These are phyloP conservation scores for Mus caroli DNA, from an alignment of 2,797 vertebrate genomes.

Conservation along the genomic window DNA sequence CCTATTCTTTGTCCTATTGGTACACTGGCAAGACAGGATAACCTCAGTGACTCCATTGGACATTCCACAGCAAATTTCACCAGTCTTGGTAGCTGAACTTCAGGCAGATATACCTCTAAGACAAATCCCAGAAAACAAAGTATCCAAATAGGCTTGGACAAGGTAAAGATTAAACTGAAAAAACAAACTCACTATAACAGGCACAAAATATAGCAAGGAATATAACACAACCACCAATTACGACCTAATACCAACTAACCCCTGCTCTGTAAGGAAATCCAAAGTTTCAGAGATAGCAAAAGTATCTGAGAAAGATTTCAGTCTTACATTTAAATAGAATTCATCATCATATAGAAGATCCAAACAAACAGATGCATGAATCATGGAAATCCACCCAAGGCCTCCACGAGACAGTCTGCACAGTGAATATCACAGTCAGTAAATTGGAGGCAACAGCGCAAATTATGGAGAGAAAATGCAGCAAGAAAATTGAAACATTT, in stretches of 20 bases:
- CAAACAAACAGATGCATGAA: background rate
- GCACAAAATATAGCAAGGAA: background rate
- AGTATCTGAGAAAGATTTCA: background rate
- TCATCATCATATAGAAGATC: background rate
- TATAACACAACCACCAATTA: background rate
- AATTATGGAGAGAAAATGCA: background rate
- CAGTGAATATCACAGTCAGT: background rate
- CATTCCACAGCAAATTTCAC: background rate
- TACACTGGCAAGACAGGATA: background rate
- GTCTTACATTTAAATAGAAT: background rate
- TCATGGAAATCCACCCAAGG: background rate
- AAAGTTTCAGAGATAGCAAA: background rate
- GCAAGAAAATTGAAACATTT: background rate
- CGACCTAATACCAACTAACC: background rate
- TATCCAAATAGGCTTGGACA: background rate
- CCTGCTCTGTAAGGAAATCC: background rate
- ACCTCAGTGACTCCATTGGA: background rate
- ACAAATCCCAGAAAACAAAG: background rate
- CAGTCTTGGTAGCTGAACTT: background rate
- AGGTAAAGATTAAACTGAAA: background rate
- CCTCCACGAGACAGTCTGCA: background rate
- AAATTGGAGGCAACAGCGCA: background rate
- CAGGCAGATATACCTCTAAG: background rate
- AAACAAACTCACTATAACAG: background rate
- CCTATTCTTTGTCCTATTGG: background rate